Evolutionary conservation across 2,888 invertebrate genomes (phyloP).

Genomic region (Agriopis marginaria): DNA sequence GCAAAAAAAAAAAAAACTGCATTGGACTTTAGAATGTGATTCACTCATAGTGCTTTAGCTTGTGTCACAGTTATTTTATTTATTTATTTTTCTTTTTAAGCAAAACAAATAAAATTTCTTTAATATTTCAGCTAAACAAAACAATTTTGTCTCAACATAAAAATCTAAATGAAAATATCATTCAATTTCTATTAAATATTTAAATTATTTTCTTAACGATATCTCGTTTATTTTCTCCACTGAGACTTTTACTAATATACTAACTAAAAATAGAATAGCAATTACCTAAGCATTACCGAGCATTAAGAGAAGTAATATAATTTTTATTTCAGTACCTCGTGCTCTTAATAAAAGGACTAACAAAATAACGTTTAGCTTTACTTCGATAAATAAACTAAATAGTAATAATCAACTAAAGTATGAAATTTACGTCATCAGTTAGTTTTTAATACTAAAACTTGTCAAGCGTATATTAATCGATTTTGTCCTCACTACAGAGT

Average conservation of each 20-base stretch:
- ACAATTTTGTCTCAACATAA: neutral
- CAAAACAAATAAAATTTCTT: neutral
- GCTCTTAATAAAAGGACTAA: neutral
- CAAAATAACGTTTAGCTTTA: no score
- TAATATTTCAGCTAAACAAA: neutral
- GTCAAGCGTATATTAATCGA: no score
- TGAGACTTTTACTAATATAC: conserved; percentile 11
- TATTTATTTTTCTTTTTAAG: neutral
- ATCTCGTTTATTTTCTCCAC: conserved; percentile 16
- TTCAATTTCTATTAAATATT: conserved; percentile 15
- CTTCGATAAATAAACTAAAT: no score
- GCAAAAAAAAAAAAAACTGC: no score
- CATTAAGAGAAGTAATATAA: neutral
- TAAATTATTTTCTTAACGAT: conserved; percentile 21
- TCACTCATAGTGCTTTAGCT: no score
- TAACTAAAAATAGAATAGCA: conserved; percentile 4
- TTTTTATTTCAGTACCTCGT: neutral
- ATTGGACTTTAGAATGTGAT: no score
- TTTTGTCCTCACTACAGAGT: no score
- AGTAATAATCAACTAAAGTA: no score
- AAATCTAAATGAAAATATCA: conserved; percentile 11
- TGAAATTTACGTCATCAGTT: no score
- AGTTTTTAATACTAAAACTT: no score
- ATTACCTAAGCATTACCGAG: conserved; percentile 11
- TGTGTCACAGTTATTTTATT: no score